Conservation (phyloP, 2,888 invertebrate genomes). For the Phorcus lineatus region DNA sequence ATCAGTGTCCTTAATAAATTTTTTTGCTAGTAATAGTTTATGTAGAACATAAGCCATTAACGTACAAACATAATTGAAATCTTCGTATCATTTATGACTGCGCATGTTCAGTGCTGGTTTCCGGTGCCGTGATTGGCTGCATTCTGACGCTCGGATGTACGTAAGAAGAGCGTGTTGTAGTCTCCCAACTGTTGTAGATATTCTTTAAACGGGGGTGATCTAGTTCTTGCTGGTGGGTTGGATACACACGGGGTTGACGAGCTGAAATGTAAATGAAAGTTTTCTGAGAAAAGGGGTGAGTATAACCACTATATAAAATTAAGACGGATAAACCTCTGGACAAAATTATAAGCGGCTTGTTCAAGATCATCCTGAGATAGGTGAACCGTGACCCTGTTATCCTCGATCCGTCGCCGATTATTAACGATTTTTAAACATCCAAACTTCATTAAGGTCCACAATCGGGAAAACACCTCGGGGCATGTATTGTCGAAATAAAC, state of each 20-base stretch:
- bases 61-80: background rate
- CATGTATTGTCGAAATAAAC: too few species aligned
- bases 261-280: conserved; percentile 43
- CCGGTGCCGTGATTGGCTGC: conserved; percentile 45
- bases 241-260: conserved; percentile 66
- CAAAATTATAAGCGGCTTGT: too few species aligned
- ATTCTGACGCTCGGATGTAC: conserved; percentile 61
- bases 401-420: too few species aligned
- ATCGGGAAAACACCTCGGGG: too few species aligned
- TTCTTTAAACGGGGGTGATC: conserved; percentile 59
- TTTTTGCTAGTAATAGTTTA: too few species aligned
- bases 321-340: too few species aligned
- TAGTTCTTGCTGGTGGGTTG: conserved; percentile 72
- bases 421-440: too few species aligned
- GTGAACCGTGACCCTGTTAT: too few species aligned
- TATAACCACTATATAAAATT: too few species aligned
- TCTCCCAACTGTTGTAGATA: conserved; percentile 71
- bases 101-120: background rate
- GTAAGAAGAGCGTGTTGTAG: conserved; percentile 68
- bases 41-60: background rate
- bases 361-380: too few species aligned
- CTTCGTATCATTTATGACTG: background rate
- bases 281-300: too few species aligned
- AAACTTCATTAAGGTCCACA: too few species aligned
- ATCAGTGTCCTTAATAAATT: background rate